These are phyloP conservation scores for Nothocercus julius DNA, from an alignment of 2,113 vertebrate species.

Conservation along the genomic window DNA sequence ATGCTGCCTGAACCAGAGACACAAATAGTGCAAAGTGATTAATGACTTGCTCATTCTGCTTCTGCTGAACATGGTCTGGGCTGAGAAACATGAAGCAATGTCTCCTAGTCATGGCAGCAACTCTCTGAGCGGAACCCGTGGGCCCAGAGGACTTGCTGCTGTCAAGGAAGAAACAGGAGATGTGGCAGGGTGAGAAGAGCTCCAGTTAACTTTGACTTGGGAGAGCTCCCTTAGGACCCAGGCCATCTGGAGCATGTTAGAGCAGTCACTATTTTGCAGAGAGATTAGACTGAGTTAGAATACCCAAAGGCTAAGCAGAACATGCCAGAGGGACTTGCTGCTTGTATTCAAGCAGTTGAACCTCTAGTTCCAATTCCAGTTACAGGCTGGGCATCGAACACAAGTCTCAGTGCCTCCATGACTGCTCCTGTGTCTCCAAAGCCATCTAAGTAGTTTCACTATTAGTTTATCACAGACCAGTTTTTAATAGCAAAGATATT, in stretches of 20 bases:
- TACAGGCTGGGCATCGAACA: rapidly evolving
- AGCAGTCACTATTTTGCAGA: not conserved
- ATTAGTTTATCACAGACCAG: not conserved
- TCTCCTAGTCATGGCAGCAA: not conserved
- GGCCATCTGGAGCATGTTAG: rapidly evolving
- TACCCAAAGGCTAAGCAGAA: not conserved
- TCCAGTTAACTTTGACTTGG: not conserved
- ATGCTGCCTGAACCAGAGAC: not conserved
- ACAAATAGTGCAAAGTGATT: not conserved
- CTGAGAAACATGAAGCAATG: rapidly evolving
- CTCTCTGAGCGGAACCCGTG: not conserved
- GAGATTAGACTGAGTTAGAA: too few species aligned
- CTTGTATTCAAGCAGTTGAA: rapidly evolving
- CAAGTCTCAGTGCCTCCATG: rapidly evolving
- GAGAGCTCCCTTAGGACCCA: too few species aligned
- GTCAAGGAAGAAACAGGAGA: not conserved
- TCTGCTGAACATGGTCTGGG: rapidly evolving
- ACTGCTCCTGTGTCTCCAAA: rapidly evolving
- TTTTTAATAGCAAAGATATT: not conserved
- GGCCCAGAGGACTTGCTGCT: rapidly evolving
- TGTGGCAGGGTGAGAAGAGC: not conserved
- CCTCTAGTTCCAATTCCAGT: rapidly evolving
- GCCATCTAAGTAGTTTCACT: not conserved
- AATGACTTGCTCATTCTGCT: not conserved
- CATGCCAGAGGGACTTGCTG: rapidly evolving